Evolutionary conservation across 35 echinoderm and acorn worm genomes (phyloP), one percentile per base, ranked within the genome.

Genomic region (Anneissia japonica): DNA sequence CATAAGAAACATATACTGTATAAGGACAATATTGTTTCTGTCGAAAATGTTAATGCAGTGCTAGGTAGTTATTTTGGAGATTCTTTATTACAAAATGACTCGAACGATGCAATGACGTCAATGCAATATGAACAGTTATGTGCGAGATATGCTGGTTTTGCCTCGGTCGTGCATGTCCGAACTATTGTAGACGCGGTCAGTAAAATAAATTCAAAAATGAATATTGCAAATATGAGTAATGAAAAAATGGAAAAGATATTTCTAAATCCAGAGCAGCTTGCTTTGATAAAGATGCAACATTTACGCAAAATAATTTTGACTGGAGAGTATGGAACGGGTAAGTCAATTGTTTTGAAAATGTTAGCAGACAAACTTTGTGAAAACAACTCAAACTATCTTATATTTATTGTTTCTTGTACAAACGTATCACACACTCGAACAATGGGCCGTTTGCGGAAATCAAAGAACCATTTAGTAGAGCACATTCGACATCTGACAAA

Each of bases 61-160:
- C 32, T 86, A 43, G 13, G 26, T 77, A 77, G 37, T 79, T 46
- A 77, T 74, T 78, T 79, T 40, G 10, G 21, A 0, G 39, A 46
- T 17, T 31, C 74, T 78, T 39, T 46, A 23, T 39, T 30, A 31
- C 37, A 16, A 35, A 38, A 31, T 51, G 73, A 86, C 46, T 39
- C 31, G 30, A 73, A 37, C 36, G 30, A 81, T 4, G 72, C 77
- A 29, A 32, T 6, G 26, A 38, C 79, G 38, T 37, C 79, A 35
- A 29, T 35, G 38, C 46, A 86, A 21, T 91, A 87, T 78, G 80
- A 86, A 36, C 34, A 91, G 35, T 34, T 91, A n/a, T 91, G 90
- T 46, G 90, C 76, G 23, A 86, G 90, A 13, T 91, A 91, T 80
- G 77, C 80, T 4, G 84, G 90, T 11, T 74, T 91, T 45, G 84